Evolutionary conservation across 2,797 vertebrate genomes (phyloP).

Genomic region (Scarus forsteni): DNA sequence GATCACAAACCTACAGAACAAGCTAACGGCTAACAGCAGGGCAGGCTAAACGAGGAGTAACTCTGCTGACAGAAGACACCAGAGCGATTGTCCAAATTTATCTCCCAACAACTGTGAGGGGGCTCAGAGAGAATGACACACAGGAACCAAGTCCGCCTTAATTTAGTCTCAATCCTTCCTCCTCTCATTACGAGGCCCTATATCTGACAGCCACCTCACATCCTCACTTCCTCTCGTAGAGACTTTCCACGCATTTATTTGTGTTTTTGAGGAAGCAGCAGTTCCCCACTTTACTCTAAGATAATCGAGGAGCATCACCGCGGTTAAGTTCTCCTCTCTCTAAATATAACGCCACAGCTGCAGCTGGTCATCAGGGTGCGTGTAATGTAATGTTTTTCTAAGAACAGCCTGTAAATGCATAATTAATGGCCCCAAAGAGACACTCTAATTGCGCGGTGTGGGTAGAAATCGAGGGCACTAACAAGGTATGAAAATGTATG

Average conservation of each 20-base stretch:
- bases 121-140: conserved; percentile 29
- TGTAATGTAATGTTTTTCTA: conserved; percentile 29
- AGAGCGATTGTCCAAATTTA: conserved; percentile 60
- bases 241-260: conserved; percentile 5
- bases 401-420: conserved; percentile 16
- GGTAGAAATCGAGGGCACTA: conserved; percentile 21
- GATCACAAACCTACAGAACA: conserved; percentile 40
- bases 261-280: conserved; percentile 22
- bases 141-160: conserved; percentile 39
- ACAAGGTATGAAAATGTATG: conserved; percentile 28
- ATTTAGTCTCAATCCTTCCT: conserved; percentile 44
- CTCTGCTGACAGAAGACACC: conserved; percentile 37
- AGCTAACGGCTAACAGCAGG: conserved; percentile 23
- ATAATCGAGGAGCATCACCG: conserved; percentile 12
- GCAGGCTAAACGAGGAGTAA: conserved; percentile 44
- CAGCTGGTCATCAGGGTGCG: conserved; percentile 12
- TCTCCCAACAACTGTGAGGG: conserved; percentile 50
- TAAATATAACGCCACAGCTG: conserved; percentile 53
- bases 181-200: conserved; percentile 27
- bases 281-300: conserved; percentile 14
- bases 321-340: conserved; percentile 20
- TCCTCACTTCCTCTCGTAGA: conserved; percentile 17
- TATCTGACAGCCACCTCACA: conserved; percentile 21
- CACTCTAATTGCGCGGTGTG: conserved; percentile 27
- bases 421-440: conserved; percentile 33